A percentile compares a stretch with the other conserved stretches of the same genome.
These are phyloP conservation scores for Halcyon badia DNA, from an alignment of 2,797 vertebrate species.

Conservation along the genomic window DNA sequence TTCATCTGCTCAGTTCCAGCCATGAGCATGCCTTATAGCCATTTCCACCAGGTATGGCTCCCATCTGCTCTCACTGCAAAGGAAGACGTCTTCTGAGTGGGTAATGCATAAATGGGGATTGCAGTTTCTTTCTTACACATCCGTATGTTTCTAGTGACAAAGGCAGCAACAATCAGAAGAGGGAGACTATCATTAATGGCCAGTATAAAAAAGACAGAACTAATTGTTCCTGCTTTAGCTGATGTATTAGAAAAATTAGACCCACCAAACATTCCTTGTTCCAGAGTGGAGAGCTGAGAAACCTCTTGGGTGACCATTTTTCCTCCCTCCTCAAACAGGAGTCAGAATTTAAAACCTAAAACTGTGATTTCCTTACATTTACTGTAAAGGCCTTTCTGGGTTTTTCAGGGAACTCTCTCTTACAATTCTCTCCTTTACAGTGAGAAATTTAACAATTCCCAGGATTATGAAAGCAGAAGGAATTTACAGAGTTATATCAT, in stretches of 20 bases:
- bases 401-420: not conserved
- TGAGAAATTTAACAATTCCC: not conserved
- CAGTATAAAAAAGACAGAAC: not conserved
- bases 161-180: not conserved
- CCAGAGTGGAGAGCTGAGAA: not conserved
- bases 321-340: not conserved
- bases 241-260: not conserved
- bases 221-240: not conserved
- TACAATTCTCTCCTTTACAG: not conserved
- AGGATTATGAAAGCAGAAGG: conserved; percentile 4
- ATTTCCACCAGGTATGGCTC: not conserved
- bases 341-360: not conserved
- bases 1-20: not conserved
- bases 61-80: accelerated
- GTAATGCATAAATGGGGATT: not conserved
- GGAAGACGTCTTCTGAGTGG: not conserved
- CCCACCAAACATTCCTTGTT: not conserved
- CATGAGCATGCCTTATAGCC: not conserved
- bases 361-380: not conserved
- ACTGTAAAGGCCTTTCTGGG: not conserved
- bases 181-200: not conserved
- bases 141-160: not conserved
- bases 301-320: not conserved
- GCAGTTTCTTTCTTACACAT: not conserved
- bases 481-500: not conserved